Base-by-base conservation (phyloP, 2,888 invertebrate species). In the Pheosia tremula region DNA sequence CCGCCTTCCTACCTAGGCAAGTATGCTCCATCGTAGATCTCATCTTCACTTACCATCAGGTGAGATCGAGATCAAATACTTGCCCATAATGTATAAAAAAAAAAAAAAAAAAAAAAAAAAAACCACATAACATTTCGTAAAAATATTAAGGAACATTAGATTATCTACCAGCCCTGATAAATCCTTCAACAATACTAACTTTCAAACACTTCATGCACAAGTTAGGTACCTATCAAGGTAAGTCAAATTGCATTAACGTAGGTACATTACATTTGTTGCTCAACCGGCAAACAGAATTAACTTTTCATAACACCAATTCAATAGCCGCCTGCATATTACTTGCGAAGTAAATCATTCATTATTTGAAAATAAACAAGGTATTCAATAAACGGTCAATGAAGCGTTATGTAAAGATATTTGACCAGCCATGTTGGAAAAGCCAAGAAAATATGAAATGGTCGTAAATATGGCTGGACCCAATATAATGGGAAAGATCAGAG, bases 231-330 rank as follows among this genome's bases (percentile, higher is more conserved):
- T 45, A 45, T 37, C 36, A 56, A 45, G 41, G 56, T 66, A 61
- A 63, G 53, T 56, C 62, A 69, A 63, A 63, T 69, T 43, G 52
- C 56, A 57, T 39, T 71, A 56, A 58, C 47, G 49, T 54, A 62
- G 59, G 57, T 53, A 52, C 57, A 62, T 57, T 58, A 45, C 62
- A 60, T 53, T 57, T 56, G 59, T 72, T 72, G 61, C 74, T 57
- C 58, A 72, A 74, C 71, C 62, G 62, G 39, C 62, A 47, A 69
- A 60, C 66, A 62, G 67, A 71, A 74, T 74, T 63, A 69, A 64
- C 60, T 73, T 72, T 74, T 71, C 69, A 63, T 64, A 72, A 72
- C 66, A 59, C 62, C 57, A 60, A 59, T 54, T 59, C 61, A 53
- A 53, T 39, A 41, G 39, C 13, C n/a, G 36, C 11, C 10, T 45